These are phyloP conservation scores for Bolinopsis microptera DNA, from an alignment of 37 sponge, comb jelly and placozoan genomes.

Conservation along the genomic window DNA sequence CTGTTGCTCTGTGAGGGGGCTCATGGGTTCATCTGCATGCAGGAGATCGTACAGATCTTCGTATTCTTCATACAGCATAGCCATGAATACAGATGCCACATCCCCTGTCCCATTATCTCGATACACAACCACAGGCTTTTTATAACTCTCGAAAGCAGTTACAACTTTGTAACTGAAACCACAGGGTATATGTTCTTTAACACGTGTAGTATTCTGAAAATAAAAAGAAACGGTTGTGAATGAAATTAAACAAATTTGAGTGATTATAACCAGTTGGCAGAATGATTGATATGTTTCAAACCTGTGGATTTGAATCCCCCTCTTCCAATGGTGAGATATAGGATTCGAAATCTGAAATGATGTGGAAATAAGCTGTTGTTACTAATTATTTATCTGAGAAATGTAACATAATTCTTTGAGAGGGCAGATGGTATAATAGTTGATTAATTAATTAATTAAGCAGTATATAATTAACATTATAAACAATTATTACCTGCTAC, in stretches of 20 bases:
- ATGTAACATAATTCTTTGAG: too few species aligned
- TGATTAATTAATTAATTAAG: too few species aligned
- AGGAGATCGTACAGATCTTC: background rate
- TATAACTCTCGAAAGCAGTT: background rate
- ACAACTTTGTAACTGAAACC: conserved; percentile 59
- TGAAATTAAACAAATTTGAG: too few species aligned
- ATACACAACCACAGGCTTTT: background rate
- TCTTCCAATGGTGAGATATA: background rate
- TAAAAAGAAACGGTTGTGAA: background rate
- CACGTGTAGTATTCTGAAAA: background rate
- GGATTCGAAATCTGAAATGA: conserved; percentile 45
- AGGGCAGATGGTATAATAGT: too few species aligned
- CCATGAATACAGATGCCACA: background rate
- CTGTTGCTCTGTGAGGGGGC: background rate
- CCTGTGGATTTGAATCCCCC: background rate
- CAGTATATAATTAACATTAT: too few species aligned
- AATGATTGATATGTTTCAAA: too few species aligned
- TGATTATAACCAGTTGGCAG: too few species aligned
- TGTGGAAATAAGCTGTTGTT: too few species aligned
- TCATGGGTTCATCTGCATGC: background rate
- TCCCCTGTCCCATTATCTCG: background rate
- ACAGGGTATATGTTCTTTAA: conserved; percentile 25
- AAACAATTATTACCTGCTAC: conserved; percentile 64
- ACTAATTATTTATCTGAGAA: too few species aligned
- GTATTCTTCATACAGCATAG: conserved; percentile 20